Evolutionary conservation across 2,113 vertebrate genomes (phyloP).

Genomic region (Eretmodus cyanostictus): DNA sequence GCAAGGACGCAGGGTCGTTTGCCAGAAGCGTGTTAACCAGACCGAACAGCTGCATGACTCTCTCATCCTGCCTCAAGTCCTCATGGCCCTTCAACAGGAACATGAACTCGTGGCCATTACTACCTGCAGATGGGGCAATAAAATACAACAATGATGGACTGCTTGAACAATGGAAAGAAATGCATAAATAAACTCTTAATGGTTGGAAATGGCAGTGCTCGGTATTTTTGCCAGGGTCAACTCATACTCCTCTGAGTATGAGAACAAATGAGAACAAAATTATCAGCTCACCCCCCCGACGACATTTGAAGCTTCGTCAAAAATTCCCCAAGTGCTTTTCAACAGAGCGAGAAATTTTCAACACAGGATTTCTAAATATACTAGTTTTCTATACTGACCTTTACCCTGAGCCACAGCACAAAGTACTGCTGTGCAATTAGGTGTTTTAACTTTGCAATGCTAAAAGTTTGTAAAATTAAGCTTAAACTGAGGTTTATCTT

Average conservation of each 20-base stretch:
- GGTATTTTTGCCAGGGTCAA: neutral
- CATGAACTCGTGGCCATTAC: constrained; percentile 97
- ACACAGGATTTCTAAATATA: neutral
- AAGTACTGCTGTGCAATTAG: neutral
- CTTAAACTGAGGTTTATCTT: neutral
- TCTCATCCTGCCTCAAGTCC: constrained; percentile 93
- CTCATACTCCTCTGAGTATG: neutral
- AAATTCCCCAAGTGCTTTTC: neutral
- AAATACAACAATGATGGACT: neutral
- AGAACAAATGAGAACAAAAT: neutral
- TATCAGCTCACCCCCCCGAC: neutral
- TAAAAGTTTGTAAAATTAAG: neutral
- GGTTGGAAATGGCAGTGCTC: neutral
- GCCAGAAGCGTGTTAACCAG: constrained; percentile 95
- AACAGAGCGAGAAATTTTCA: neutral
- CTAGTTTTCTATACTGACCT: neutral
- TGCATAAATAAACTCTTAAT: neutral
- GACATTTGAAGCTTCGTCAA: neutral
- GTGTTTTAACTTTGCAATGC: neutral
- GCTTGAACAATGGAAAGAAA: neutral
- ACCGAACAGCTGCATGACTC: constrained; percentile 98
- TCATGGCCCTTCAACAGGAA: constrained; percentile 98
- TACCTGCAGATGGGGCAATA: constrained; percentile 75
- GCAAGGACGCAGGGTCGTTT: constrained; percentile 95
- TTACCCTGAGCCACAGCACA: neutral